Evolutionary conservation across 2,113 vertebrate genomes (phyloP), one percentile per base, ranked within the genome.

Genomic region (Cavia porcellus): DNA sequence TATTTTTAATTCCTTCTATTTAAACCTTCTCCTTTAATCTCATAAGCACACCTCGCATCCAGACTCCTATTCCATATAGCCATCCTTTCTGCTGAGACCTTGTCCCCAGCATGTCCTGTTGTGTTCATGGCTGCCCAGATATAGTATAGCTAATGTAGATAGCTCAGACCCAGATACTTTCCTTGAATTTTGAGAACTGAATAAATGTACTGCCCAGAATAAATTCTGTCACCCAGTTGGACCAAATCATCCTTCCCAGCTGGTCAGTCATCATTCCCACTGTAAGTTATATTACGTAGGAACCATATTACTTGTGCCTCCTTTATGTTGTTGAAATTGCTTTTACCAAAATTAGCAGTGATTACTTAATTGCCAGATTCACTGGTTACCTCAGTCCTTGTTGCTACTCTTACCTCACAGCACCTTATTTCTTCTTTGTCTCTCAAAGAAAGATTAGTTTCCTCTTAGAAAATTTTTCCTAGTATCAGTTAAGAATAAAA

Each of bases 391-490:
- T 77, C 30, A 38, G 10, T 86, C 24, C 24, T 45, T 62, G 52
- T 38, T 17, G 57, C 19, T n/a, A 17, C 35, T 68, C 50, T 81
- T 32, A 61, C 19, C 14, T 92, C 42, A 59, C 42, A 81, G 74
- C 52, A 74, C 25, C 38, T 75, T 77, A 28, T 30, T 30, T 45
- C 13, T 77, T 24, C 12, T 45, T 75, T 75, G 74, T 77, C 74
- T 77, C 72, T 75, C 38, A 28, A 57, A 57, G 55, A 17, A 57
- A 59, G 30, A 75, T 75, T 35, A 81, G 59, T 1, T 55, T 30
- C 77, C 88, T 42, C 47, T 75, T 64, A 94, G 92, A 92, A 94
- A 74, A 88, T 35, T 19, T 75, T 35, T 66, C 50, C 25, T 75
- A 52, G 8, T 86, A 72, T 86, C 47, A 80, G 70, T 86, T 57